Evolutionary conservation across 2,888 invertebrate species (phyloP), one percentile per base, ranked within the genome.

Genomic region (Melinaea marsaeus): DNA sequence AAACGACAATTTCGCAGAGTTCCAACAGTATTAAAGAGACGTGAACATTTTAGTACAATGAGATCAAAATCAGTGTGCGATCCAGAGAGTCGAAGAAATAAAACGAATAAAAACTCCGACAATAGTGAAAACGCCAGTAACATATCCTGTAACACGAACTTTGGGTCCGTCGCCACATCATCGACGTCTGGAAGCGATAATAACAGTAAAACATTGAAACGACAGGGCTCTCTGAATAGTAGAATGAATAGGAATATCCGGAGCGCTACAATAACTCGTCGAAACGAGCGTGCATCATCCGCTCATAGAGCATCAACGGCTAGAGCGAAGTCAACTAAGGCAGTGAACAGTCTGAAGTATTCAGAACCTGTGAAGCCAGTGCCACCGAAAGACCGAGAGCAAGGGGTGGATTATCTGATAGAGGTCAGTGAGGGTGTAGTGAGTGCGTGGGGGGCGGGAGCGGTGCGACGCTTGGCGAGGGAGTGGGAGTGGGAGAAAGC

Each of bases 381-480:
- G 61, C 84, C 88, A 13, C 75, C 82, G 4, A 94, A 93, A 78
- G 94, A 95, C 75, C 90, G 94, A 73, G 95, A 95, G 79, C 94
- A 95, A 92, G 94, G 97, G 64, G 95, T 96, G n/a, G 97, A 97
- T 88, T 97, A 96, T 82, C 89, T 97, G 68, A 95, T 97, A 45
- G 97, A 97, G 91, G 96, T 97, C 63, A 94, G 94, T 74, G 96
- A 96, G 37, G 93, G 95, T 61, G 93, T 94, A 71, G 92, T 97
- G 34, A 97, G 96, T 79, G 93, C 97, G 35, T 97, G 96, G 88
- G 97, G 97, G 0, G 95, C 96, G 74, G 96, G 96, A n/a, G 96
- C 97, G 0, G 90, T 97, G 42, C 93, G 95, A 47, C 95, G 95
- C 72, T 93, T 97, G 55, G 95, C 96, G 73, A 93, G 94, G 69